Base-by-base conservation (phyloP, 2,797 vertebrate genomes). In the Dallia pectoralis region DNA sequence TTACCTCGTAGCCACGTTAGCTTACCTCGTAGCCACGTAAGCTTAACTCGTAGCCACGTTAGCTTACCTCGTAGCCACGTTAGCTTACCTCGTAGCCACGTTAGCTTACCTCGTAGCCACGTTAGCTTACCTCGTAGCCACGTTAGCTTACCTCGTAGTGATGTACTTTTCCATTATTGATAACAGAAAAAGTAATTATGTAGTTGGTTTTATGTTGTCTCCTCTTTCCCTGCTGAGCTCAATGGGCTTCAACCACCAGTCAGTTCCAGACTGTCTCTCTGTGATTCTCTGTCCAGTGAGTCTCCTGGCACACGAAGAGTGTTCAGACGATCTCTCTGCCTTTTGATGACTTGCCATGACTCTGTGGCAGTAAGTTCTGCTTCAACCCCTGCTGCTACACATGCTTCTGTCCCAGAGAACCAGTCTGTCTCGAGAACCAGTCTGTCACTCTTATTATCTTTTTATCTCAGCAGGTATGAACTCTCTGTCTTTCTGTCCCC, bases 271-370 rank as follows among this genome's bases (percentile, higher is more conserved):
- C 75, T 72, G 81, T 75, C 74, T 78, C 69, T 53, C 79, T 87
- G 86, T 87, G 78, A 86, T 85, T 82, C 81, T 79, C 71, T 27
- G 76, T 70, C 80, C 84, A 75, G 81, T 84, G 74, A 82, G 73
- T 80, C 71, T 51, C 77, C 74, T 87, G 83, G 85, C 85, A 83
- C 85, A 79, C 69, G 56, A 69, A 67, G 78, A 83, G 63, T 75
- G 81, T 89, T 89, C 86, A 90, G 85, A 90, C 84, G 67, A 77
- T 74, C 49, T 67, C 59, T 56, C 73, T 73, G 77, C 76, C 81
- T 77, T 86, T 88, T 77, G 67, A 83, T 48, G 30, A 29, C 29
- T 15, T 44, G 22, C 22, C 29, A 15, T 22, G 22, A 77, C 77
- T 82, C 72, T 2, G 65, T 5, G 33, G 16, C 63, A 33, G 51